Evolutionary conservation across 2,888 invertebrate genomes (phyloP).

Genomic region (Drosophila helvetica): DNA sequence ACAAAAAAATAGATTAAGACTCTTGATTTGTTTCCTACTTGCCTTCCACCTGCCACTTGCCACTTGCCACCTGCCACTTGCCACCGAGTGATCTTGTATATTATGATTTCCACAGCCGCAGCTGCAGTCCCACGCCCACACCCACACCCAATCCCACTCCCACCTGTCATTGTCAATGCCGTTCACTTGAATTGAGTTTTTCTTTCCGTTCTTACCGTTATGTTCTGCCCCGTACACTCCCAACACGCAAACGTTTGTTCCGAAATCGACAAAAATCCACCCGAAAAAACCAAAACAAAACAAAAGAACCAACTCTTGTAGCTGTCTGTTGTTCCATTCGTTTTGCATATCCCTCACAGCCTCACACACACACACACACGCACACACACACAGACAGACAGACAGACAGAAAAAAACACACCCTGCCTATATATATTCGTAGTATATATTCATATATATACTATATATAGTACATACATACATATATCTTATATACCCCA

Average conservation of each 20-base stretch:
- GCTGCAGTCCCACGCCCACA: background rate
- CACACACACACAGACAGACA: slow-evolving; percentile 3
- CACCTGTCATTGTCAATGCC: slow-evolving; percentile 25
- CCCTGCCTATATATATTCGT: background rate
- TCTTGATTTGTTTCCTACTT: slow-evolving; percentile 26
- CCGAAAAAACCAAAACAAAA: too few relatives aligned
- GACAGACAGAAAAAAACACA: background rate
- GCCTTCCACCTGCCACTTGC: background rate
- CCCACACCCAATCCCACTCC: background rate
- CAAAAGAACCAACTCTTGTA: slow-evolving; percentile 67
- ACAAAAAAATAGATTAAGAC: slow-evolving; percentile 31
- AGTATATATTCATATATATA: background rate
- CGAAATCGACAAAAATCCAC: too few relatives aligned
- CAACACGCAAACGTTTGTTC: slow-evolving; percentile 15
- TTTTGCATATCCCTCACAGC: slow-evolving; percentile 54
- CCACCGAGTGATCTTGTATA: slow-evolving; percentile 27
- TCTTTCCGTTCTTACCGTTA: slow-evolving; percentile 27
- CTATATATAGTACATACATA: background rate
- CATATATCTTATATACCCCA: background rate
- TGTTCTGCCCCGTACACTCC: slow-evolving; percentile 25
- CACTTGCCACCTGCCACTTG: background rate
- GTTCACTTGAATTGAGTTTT: slow-evolving; percentile 37
- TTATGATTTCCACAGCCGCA: slow-evolving; percentile 38
- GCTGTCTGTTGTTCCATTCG: slow-evolving; percentile 81
- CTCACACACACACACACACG: slow-evolving; percentile 5